Base-by-base conservation (phyloP, 2,888 invertebrate genomes). In the Melanostoma mellinum region DNA sequence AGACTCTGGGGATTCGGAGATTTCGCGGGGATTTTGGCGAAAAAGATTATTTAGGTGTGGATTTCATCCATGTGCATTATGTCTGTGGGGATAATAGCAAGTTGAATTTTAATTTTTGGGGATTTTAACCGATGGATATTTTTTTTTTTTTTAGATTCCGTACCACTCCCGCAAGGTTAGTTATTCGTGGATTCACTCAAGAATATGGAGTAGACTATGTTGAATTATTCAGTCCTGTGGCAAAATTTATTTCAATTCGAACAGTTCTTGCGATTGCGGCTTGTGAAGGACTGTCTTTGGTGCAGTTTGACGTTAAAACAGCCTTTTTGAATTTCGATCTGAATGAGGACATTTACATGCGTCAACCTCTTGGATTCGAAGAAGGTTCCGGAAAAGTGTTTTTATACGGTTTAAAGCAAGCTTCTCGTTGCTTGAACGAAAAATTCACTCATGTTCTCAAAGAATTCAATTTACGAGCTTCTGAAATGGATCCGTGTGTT, bases 401-500 rank as follows among this genome's bases (percentile, higher is more conserved):
- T 67, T 33, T 86, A 3, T 87, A 87, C 60, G 85, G 87, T 6
- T 46, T 87, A 8, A 87, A 87, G 48, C 87, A 87, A 84, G 81
- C 86, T 8, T 77, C 85, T 10, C 71, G 86, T 9, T 85, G 85
- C 67, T 87, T 86, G 86, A 87, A 87, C 44, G 32, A 72, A 32
- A 86, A 74, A 58, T 86, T 88, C 50, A 84, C 73, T 6, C 42
- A 78, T 9, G 86, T 87, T 33, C 46, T 88, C 8, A 10, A 61
- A 44, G 81, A 81, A 30, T 86, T 87, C 55, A 77, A 85, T 30
- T 81, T 88, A n/a, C 77, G 77, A 32, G 69, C 85, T 52, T 85
- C 77, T 55, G 63, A 73, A n/a, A 74, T 81, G 4, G 88, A 89
- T 72, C 78, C 86, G 9, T 88, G 88, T 73, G 81, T 89, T 32